Evolutionary conservation across 2,888 invertebrate genomes (phyloP).

Genomic region (Tachina lurida): DNA sequence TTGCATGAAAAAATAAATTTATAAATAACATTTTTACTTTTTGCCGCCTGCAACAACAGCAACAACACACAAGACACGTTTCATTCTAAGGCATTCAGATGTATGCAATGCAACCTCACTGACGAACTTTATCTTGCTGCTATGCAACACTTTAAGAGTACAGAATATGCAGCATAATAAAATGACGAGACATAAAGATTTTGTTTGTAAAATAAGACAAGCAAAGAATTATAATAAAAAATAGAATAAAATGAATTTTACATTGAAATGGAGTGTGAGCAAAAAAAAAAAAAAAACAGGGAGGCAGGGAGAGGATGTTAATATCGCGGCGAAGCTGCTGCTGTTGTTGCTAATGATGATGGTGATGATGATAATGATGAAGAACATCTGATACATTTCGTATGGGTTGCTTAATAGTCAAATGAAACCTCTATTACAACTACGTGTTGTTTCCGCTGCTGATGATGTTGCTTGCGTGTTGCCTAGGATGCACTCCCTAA

Average conservation of each 20-base stretch:
- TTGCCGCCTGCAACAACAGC: constrained; percentile 32
- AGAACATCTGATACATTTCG: constrained; percentile 22
- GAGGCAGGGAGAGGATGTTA: not conserved
- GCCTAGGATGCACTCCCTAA: not conserved
- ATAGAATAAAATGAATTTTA: constrained; percentile 21
- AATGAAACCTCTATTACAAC: constrained; percentile 60
- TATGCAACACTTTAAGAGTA: constrained; percentile 37
- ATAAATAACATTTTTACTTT: constrained; percentile 53
- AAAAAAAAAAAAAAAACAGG: too few species aligned
- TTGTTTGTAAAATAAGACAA: constrained; percentile 32
- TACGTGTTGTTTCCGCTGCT: constrained; percentile 38
- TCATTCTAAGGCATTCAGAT: not conserved
- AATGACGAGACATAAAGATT: constrained; percentile 43
- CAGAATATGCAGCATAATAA: constrained; percentile 43
- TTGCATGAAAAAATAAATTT: constrained; percentile 64
- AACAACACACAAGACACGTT: constrained; percentile 35
- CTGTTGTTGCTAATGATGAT: not conserved
- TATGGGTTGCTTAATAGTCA: constrained; percentile 41
- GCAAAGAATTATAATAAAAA: not conserved
- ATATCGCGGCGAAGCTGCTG: not conserved
- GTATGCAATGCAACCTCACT: constrained; percentile 27
- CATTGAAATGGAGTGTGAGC: not conserved
- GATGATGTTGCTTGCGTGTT: constrained; percentile 41
- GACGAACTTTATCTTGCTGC: constrained; percentile 24
- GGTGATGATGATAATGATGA: constrained; percentile 31